Evolutionary conservation across 2,797 vertebrate species (phyloP).

Genomic region (Micromesistius poutassou): DNA sequence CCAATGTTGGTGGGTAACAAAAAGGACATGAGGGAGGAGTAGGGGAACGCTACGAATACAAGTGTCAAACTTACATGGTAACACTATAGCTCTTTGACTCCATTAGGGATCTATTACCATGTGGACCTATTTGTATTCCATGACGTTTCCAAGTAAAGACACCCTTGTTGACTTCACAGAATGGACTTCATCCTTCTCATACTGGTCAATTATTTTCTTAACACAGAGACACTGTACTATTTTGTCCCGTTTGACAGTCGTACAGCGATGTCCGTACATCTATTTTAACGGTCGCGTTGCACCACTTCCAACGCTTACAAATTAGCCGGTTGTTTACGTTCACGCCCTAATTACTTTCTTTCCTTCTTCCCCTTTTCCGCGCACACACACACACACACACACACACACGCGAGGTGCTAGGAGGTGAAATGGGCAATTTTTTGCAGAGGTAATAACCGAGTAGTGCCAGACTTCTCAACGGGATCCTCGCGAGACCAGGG

Average conservation of each 20-base stretch:
- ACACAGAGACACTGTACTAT: not conserved
- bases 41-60: not conserved
- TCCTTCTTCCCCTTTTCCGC: slow-evolving; percentile 50
- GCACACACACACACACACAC: slow-evolving; percentile 48
- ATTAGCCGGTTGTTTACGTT: slow-evolving; percentile 45
- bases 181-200: too few relatives aligned
- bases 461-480: slow-evolving; percentile 56
- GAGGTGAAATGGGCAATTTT: slow-evolving; percentile 53
- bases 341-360: slow-evolving; percentile 51
- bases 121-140: not conserved
- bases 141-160: not conserved
- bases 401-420: slow-evolving; percentile 19
- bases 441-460: slow-evolving; percentile 62
- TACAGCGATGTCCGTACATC: slow-evolving; percentile 35
- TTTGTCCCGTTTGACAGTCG: slow-evolving; percentile 11
- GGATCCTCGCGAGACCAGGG: slow-evolving; percentile 37
- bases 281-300: slow-evolving; percentile 56
- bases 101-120: too few relatives aligned
- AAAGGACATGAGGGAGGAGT: not conserved
- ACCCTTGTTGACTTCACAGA: not conserved
- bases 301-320: slow-evolving; percentile 48
- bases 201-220: not conserved
- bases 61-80: not conserved
- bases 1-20: not conserved
- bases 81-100: not conserved